A percentile compares a stretch with the other conserved stretches of the same genome.
Evolutionary conservation across 2,888 invertebrate genomes (phyloP).

Genomic region (Agrilus biguttatus): DNA sequence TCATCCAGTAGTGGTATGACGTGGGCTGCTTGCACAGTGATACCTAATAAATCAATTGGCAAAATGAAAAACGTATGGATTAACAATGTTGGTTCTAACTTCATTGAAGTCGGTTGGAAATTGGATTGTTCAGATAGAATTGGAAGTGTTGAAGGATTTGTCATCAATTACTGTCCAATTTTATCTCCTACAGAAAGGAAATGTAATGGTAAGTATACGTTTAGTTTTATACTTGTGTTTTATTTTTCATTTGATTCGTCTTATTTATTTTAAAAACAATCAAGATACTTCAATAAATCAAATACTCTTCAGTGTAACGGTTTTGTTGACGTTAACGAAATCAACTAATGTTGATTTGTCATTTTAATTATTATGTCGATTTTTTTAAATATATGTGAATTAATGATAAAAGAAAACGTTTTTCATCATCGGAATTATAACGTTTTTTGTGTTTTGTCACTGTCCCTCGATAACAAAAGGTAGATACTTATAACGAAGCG

Average conservation of each 20-base stretch:
- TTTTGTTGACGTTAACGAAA: no score
- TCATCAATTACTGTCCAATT: conserved; percentile 59
- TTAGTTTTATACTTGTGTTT: not conserved
- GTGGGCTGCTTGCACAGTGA: conserved; percentile 66
- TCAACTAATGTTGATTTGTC: no score
- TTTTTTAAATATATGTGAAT: not conserved
- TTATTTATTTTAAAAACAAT: not conserved
- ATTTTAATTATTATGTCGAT: no score
- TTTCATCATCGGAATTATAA: not conserved
- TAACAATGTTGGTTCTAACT: conserved; percentile 33
- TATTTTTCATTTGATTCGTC: not conserved
- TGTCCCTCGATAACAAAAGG: not conserved
- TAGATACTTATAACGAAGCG: no score
- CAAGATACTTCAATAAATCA: not conserved
- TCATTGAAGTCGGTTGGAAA: conserved; percentile 58
- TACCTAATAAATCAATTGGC: conserved; percentile 31
- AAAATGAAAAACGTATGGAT: conserved; percentile 44
- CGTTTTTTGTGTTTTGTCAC: not conserved
- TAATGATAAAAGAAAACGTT: not conserved
- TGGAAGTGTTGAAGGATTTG: conserved; percentile 58
- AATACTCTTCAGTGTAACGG: not conserved
- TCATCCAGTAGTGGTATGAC: conserved; percentile 66
- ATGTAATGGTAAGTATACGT: conserved; percentile 33
- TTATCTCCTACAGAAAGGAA: conserved; percentile 33
- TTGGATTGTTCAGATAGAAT: conserved; percentile 61